Percentiles rank a stretch among this genome's conserved stretches.
Conservation (phyloP, 92 coral and sea anemone species). For the Epizoanthus scotinus region DNA sequence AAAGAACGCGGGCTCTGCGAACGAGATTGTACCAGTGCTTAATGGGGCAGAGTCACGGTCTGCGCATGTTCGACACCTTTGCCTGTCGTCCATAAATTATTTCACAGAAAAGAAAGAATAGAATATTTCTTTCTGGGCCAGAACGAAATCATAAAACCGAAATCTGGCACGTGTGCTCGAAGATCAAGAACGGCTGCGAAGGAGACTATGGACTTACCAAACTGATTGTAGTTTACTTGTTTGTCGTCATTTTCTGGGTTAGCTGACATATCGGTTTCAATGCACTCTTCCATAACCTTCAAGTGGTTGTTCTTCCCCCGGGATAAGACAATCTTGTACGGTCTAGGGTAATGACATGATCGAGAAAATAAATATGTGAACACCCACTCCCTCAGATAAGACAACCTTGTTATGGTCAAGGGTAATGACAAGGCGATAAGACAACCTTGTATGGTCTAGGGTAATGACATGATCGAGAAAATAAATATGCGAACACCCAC, state of each 20-base stretch:
- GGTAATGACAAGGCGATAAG: slow-evolving; percentile 32
- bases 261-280: slow-evolving; percentile 67
- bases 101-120: too few relatives aligned
- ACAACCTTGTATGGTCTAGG: slow-evolving; percentile 64
- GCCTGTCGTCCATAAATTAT: too few relatives aligned
- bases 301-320: slow-evolving; percentile 66
- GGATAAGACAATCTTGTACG: slow-evolving; percentile 77
- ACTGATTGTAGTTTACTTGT: slow-evolving; percentile 21
- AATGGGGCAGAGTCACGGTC: too few relatives aligned
- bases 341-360: neutral
- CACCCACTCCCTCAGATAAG: slow-evolving; percentile 57
- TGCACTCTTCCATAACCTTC: slow-evolving; percentile 82
- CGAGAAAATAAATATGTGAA: too few relatives aligned
- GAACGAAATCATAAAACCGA: too few relatives aligned
- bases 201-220: too few relatives aligned
- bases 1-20: too few relatives aligned
- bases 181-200: too few relatives aligned
- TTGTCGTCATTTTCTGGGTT: slow-evolving; percentile 61
- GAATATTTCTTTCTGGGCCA: too few relatives aligned
- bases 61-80: too few relatives aligned
- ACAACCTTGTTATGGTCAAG: slow-evolving; percentile 65
- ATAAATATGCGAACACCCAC: neutral
- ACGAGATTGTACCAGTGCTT: too few relatives aligned
- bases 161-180: too few relatives aligned
- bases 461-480: neutral